Conservation (phyloP, 2,113 vertebrate genomes). For the Odocoileus virginianus region DNA sequence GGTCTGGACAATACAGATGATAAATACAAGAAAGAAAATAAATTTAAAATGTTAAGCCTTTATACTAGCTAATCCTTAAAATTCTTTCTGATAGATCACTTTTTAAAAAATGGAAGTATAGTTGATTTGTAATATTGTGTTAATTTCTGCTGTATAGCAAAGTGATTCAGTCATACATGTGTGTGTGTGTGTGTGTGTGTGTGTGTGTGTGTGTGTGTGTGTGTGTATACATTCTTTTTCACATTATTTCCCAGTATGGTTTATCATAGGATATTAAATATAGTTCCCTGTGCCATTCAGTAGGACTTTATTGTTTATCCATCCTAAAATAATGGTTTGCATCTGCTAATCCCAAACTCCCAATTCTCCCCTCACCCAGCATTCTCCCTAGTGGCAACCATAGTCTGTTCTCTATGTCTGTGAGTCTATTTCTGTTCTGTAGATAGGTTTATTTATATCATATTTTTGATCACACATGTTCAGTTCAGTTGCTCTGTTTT, state of each 20-base stretch:
- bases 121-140: not conserved
- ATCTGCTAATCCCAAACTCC: not conserved
- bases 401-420: not conserved
- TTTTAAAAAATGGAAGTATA: not conserved
- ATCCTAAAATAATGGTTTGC: not conserved
- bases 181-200: too few species aligned
- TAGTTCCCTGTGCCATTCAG: not conserved
- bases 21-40: not conserved
- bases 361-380: not conserved
- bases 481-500: not conserved
- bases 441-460: not conserved
- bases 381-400: not conserved
- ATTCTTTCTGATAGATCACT: not conserved
- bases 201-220: too few species aligned
- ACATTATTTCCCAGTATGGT: not conserved
- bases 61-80: not conserved
- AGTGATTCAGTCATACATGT: not conserved
- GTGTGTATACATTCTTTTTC: not conserved
- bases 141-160: not conserved
- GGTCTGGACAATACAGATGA: not conserved
- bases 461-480: not conserved
- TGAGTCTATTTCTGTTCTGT: not conserved
- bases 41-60: not conserved
- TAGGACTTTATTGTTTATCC: not conserved
- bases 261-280: not conserved